A percentile compares a stretch with the other conserved stretches of the same genome.
Conservation (phyloP, 2,797 vertebrate genomes). For the Phrynocephalus guinanensis region DNA sequence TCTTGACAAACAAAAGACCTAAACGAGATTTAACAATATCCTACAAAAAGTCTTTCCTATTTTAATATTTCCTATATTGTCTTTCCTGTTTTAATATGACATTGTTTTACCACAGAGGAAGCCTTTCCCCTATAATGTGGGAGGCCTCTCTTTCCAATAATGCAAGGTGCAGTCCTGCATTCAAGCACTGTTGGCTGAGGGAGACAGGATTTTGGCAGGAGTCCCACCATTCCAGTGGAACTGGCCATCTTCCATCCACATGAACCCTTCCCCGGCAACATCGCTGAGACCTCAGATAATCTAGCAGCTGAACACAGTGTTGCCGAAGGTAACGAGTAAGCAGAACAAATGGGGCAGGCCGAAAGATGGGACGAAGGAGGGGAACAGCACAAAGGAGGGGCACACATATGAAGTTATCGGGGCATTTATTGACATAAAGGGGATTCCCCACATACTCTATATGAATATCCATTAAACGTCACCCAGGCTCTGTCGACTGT, state of each 20-base stretch:
- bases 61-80: neutral
- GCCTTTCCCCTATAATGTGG: neutral
- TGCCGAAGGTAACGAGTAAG: neutral
- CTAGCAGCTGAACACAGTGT: too few species aligned
- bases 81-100: too few species aligned
- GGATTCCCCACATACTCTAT: neutral
- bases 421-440: neutral
- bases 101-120: too few species aligned
- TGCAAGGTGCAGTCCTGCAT: neutral
- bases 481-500: neutral
- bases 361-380: too few species aligned
- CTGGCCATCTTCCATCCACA: neutral
- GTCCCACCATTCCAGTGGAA: neutral
- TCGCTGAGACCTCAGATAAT: too few species aligned
- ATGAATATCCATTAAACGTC: neutral
- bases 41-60: neutral
- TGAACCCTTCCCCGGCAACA: neutral
- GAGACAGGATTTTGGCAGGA: neutral
- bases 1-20: neutral
- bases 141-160: neutral
- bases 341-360: too few species aligned
- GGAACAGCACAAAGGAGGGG: neutral
- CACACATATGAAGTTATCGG: neutral
- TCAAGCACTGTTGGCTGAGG: neutral
- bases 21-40: neutral